A percentile compares a stretch with the other conserved stretches of the same genome.
Evolutionary conservation across 2,888 invertebrate genomes (phyloP).

Genomic region (Platycheirus albimanus): DNA sequence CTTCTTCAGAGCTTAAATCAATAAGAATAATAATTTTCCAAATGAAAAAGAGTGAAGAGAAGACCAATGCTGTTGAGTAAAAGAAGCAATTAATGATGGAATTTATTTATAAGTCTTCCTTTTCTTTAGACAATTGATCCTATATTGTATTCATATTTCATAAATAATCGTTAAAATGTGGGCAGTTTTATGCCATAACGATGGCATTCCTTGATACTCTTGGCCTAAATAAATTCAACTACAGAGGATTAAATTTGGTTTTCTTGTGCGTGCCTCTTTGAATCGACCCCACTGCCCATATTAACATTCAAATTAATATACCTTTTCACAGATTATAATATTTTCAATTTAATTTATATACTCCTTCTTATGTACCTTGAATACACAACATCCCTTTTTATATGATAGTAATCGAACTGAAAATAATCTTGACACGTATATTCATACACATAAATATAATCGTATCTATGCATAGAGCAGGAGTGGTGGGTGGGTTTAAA

Average conservation of each 20-base stretch:
- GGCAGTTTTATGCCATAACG: not conserved
- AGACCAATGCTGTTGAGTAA: not conserved
- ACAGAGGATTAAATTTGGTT: not conserved
- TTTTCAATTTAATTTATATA: slow-evolving; percentile 34
- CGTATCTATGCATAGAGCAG: slow-evolving; percentile 7
- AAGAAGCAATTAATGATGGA: not conserved
- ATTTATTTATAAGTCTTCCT: not conserved
- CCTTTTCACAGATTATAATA: slow-evolving; percentile 32
- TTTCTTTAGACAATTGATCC: not conserved
- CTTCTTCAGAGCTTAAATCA: slow-evolving; percentile 1
- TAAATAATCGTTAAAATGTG: not conserved
- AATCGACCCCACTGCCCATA: not conserved
- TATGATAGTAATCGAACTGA: slow-evolving; percentile 30
- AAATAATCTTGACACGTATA: slow-evolving; percentile 35
- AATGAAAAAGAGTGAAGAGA: not conserved
- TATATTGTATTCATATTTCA: not conserved
- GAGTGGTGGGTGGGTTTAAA: not conserved
- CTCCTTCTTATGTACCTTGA: not conserved
- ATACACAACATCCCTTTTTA: slow-evolving; percentile 1
- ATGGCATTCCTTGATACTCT: slow-evolving; percentile 5
- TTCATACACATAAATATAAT: slow-evolving; percentile 34
- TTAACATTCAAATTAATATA: slow-evolving; percentile 4
- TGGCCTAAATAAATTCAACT: not conserved
- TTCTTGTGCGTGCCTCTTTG: not conserved
- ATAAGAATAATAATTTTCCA: not conserved